These are phyloP conservation scores for Hydraecia micacea DNA, from an alignment of 2,888 invertebrate genomes.

Conservation along the genomic window DNA sequence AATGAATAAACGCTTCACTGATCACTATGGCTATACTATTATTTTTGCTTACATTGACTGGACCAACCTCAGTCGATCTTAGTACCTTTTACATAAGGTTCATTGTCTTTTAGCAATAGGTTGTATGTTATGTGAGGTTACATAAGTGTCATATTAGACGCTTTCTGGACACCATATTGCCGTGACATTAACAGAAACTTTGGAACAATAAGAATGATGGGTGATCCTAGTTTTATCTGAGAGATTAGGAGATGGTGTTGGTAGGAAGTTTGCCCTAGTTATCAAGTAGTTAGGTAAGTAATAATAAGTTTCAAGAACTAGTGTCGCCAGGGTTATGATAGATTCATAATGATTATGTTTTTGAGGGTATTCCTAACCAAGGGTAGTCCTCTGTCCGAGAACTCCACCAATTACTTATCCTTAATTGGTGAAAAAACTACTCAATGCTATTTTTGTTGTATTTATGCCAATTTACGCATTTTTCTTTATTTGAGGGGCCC, in stretches of 20 bases:
- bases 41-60: conserved; percentile 35
- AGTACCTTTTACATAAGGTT: neutral
- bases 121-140: conserved; percentile 1
- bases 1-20: conserved; percentile 41
- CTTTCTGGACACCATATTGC: conserved; percentile 57
- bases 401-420: neutral
- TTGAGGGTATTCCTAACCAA: too few relatives aligned
- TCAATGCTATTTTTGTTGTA: neutral
- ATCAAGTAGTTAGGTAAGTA: neutral
- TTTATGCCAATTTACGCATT: too few relatives aligned
- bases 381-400: neutral
- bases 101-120: neutral
- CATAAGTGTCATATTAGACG: conserved; percentile 42
- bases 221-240: neutral
- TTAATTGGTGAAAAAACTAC: neutral
- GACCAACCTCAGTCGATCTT: neutral
- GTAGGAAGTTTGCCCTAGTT: neutral
- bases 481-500: too few relatives aligned
- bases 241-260: neutral
- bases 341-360: neutral
- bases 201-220: conserved; percentile 20
- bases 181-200: conserved; percentile 39
- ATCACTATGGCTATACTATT: conserved; percentile 25
- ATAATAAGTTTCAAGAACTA: neutral
- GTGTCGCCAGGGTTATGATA: neutral